Evolutionary conservation across 1,140 invertebrate genomes (phyloP), one percentile per base, ranked within the genome.

Genomic region (Drosophila sp.): DNA sequence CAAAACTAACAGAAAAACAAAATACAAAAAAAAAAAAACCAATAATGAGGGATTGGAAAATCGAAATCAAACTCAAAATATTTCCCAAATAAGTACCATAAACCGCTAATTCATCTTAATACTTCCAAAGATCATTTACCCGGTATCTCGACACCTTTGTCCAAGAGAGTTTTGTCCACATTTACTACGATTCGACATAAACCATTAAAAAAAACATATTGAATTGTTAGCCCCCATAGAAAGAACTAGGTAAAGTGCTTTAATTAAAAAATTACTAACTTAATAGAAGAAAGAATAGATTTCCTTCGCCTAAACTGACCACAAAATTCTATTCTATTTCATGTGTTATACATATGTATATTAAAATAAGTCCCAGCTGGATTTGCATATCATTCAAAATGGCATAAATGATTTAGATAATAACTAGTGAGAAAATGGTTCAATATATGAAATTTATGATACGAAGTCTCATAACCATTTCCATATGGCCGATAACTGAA

Each of bases 1-100:
- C 29, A 27, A 58, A 40, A 60, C 11, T n/a, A 41, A 10, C 11
- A 41, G n/a, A 30, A 23, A 35, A 10, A 50, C 40, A 44, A 32
- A 72, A 66, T 58, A 71, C 6, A 44, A 38, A 38, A 6, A 60
- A 63, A 68, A 66, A 84, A 86, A 78, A 81, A 30, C 68, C n/a
- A 33, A 70, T 71, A 68, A 54, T 57, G 44, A 50, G 40, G 40
- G 41, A 41, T 56, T 55, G 25, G 41, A 27, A 50, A 50, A 50
- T 17, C 25, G 44, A 50, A 50, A 50, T 50, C 44, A 17, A 27
- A 27, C 7, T 50, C 23, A 27, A 50, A 25, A 47, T 25, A 17
- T 25, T n/a, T 7, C 6, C 44, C 44, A 47, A 50, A 50, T 50
- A 50, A 5, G 17, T 23, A 25, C 7, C 25, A 7, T 3, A 50